Evolutionary conservation across 2,113 vertebrate species (phyloP), one percentile per base, ranked within the genome.

Genomic region (Brachypodius melanocephalos): DNA sequence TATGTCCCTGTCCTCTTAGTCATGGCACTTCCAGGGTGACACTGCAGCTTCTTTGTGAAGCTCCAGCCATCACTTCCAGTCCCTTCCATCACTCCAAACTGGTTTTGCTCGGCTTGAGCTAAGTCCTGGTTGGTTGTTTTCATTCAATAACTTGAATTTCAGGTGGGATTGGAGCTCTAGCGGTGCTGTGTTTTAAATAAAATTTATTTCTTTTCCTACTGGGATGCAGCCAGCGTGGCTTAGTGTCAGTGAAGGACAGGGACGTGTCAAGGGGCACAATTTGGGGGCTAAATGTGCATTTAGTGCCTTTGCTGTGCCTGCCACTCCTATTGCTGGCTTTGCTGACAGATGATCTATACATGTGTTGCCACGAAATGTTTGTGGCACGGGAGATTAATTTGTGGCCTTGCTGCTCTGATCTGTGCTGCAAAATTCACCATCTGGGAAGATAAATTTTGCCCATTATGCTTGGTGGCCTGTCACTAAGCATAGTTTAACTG

Each of bases 371-470:
- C 58, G 72, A 85, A 88, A 80, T 71, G 75, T 88, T 88, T 55
- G 9, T 45, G 79, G 67, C 72, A 43, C 63, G 36, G 51, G 55
- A 66, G 85, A 83, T 96, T 46, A 86, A 93, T 96, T 88, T 86
- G 79, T 90, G 96, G 75, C 90, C 85, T 92, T 95, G 78, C 55
- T 3, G 10, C 12, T 73, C 51, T 80, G 78, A 31, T 83, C 75
- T 61, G 24, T 8, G 14, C 63, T 77, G 82, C 81, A 69, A 14
- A 90, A 93, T 94, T 92, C 89, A 34, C 88, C 79, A 69, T 83
- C 79, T 82, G 62, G 49, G 71, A 83, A 90, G 90, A 83, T 90
- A 49, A 92, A 85, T 86, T 83, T 62, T 73, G 43, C 67, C 55
- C 29, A 13, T 88, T 88, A 42, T 54, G 48, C 85, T 76, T 79